These are phyloP conservation scores for Toxotes jaculatrix DNA, from an alignment of 2,113 vertebrate species.

Conservation along the genomic window DNA sequence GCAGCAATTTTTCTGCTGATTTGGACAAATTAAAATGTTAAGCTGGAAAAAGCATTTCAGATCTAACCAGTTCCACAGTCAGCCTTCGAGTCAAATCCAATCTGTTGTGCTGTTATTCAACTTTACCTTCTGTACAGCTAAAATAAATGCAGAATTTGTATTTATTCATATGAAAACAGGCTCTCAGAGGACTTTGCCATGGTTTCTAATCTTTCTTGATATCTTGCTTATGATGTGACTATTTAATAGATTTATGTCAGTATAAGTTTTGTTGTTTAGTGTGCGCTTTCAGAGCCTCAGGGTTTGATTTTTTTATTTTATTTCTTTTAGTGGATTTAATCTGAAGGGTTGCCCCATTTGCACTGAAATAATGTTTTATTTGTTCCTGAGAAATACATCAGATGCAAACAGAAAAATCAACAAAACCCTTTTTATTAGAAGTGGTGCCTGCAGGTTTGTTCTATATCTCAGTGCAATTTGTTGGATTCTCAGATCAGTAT, in stretches of 20 bases:
- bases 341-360: slow-evolving; percentile 19
- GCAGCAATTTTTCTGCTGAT: background rate
- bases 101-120: background rate
- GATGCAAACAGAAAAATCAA: slow-evolving; percentile 30
- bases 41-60: background rate
- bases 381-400: slow-evolving; percentile 26
- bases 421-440: slow-evolving; percentile 1
- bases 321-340: slow-evolving; percentile 43
- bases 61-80: background rate
- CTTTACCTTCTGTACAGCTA: background rate
- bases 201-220: slow-evolving; percentile 51
- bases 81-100: background rate
- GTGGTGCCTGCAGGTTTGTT: background rate
- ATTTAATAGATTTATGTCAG: slow-evolving; percentile 39
- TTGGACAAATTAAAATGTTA: background rate
- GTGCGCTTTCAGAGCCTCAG: slow-evolving; percentile 11
- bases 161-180: slow-evolving; percentile 25
- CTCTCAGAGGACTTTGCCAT: slow-evolving; percentile 21
- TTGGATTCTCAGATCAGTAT: slow-evolving; percentile 8
- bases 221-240: slow-evolving; percentile 9
- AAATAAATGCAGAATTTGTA: background rate
- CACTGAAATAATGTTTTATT: slow-evolving; percentile 5
- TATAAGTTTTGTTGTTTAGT: slow-evolving; percentile 26
- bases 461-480: background rate
- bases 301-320: background rate